Conservation (phyloP, 2,113 vertebrate genomes). For the pig (Sus scrofa) region DNA sequence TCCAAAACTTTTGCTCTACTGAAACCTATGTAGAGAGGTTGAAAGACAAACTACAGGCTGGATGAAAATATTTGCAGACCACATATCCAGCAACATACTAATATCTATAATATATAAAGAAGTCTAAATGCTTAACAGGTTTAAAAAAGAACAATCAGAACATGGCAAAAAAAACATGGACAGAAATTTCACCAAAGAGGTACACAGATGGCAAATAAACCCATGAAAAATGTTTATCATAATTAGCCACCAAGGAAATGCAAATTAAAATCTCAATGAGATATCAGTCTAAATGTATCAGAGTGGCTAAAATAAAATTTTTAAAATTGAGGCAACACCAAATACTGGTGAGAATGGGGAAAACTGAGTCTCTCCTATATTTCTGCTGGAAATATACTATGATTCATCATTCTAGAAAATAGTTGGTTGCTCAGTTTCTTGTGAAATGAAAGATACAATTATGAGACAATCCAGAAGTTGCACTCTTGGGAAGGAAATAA, state of each 20-base stretch:
- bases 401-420: background rate
- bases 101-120: background rate
- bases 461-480: background rate
- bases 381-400: background rate
- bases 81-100: background rate
- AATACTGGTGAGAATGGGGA: background rate
- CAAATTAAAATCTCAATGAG: background rate
- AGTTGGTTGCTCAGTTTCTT: background rate
- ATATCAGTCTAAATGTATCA: background rate
- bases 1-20: background rate
- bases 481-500: background rate
- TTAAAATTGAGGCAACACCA: background rate
- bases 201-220: background rate
- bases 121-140: background rate
- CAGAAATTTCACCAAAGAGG: background rate
- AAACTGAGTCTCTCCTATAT: background rate
- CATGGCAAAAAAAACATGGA: background rate
- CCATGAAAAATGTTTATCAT: background rate
- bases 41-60: background rate
- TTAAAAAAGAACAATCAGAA: background rate
- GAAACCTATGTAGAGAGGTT: background rate
- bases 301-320: background rate
- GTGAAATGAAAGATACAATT: background rate
- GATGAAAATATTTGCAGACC: background rate
- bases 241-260: background rate